Percentiles rank a stretch among this genome's conserved stretches.
Evolutionary conservation across 2,113 vertebrate species (phyloP).

Genomic region (Uropsilus gracilis): DNA sequence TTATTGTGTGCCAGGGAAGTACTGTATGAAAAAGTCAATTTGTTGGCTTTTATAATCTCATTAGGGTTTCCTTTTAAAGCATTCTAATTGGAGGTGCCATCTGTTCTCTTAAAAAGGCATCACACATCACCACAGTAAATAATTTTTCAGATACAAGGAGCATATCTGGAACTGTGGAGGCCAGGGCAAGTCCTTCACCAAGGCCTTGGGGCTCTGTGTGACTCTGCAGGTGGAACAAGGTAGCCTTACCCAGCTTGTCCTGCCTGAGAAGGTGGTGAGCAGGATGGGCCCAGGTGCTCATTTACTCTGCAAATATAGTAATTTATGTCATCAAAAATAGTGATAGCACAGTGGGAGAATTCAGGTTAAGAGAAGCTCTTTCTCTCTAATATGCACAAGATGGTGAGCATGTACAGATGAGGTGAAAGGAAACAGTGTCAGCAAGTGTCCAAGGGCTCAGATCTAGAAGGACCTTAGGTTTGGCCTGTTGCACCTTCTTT

Average conservation of each 20-base stretch:
- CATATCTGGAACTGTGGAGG: conserved; percentile 38
- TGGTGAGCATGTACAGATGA: background rate
- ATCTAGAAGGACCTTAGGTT: background rate
- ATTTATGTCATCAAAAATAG: background rate
- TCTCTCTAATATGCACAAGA: background rate
- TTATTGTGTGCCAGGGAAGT: conserved; percentile 76
- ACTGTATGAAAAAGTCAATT: conserved; percentile 83
- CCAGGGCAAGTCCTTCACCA: background rate
- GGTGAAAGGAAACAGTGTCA: background rate
- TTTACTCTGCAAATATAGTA: background rate
- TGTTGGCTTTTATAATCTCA: conserved; percentile 83
- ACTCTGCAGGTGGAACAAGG: background rate
- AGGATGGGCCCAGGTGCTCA: rapidly evolving
- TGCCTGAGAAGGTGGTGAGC: background rate
- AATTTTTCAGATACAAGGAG: conserved; percentile 73
- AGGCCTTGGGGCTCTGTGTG: background rate
- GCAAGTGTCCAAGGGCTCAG: background rate
- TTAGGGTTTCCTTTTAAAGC: conserved; percentile 82
- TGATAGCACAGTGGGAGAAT: background rate
- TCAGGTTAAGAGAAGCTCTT: background rate
- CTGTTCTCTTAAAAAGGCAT: conserved; percentile 80
- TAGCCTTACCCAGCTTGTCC: background rate
- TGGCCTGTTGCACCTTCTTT: background rate
- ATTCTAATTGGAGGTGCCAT: conserved; percentile 82
- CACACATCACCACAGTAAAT: conserved; percentile 73